Evolutionary conservation across 1,140 invertebrate species (phyloP), one percentile per base, ranked within the genome.

Genomic region (Thaumatotibia leucotreta): DNA sequence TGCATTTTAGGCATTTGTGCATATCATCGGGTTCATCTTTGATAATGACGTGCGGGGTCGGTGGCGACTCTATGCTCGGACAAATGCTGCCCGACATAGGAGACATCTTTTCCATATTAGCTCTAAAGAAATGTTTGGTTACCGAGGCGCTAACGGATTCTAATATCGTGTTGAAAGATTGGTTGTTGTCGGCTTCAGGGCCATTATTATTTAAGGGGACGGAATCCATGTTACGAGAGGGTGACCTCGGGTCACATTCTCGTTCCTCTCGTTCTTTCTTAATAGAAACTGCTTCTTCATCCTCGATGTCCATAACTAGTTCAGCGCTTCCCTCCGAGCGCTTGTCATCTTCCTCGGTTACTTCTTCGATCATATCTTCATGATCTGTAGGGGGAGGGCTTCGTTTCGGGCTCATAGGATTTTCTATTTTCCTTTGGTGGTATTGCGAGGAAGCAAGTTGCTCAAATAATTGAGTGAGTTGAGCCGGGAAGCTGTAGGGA

Each of bases 61-160:
- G 84, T 23, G 84, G 83, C 1, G 90, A 89, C 17, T 84, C 79
- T 67, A 91, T 77, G 72, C 88, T 92, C 0, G 91, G 89, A 65
- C 89, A 85, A 22, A 80, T 58, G 64, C 88, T 91, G 5, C 88
- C 91, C 31, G 90, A 89, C 33, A 92, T 87, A 2, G 92, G 90
- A 11, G 92, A 92, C 9, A 94, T 81, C 72, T 94, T 95, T 64
- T 93, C 92, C 75, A 95, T 93, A 75, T 95, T 95, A 1, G 93
- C 93, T 76, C 94, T 94, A 50, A 96, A 91, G 61, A 95, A 89
- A 78, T 96, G 93, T 84, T 96, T 95, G 5, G 95, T 95, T 2
- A 96, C 95, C 1, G 94, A 94, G 14, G 94, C 95, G 84, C 94
- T 96, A 3, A 96, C 95, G 23, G 95, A 95, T 75, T 96, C 95